Percentiles rank a stretch among this genome's conserved stretches.
These are phyloP conservation scores for Phasia obesa DNA, from an alignment of 2,888 invertebrate genomes.

Conservation along the genomic window DNA sequence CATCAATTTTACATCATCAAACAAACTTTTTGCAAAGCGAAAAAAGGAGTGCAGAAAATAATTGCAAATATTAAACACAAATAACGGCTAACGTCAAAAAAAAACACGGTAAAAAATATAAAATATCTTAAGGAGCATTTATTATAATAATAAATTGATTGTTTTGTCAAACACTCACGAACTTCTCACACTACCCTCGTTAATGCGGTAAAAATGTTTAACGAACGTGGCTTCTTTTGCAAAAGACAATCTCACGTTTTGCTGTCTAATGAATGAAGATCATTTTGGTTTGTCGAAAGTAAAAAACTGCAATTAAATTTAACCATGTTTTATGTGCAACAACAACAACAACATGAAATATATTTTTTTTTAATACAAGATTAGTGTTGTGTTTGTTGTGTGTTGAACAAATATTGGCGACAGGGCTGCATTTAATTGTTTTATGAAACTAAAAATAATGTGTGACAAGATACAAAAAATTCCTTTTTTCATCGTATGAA, in stretches of 20 bases:
- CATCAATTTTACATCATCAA: no score
- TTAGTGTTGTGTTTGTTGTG: constrained; percentile 41
- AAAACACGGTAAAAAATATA: no score
- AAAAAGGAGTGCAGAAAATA: no score
- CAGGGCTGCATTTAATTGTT: constrained; percentile 60
- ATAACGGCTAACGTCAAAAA: no score
- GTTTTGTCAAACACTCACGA: no score
- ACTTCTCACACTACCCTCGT: constrained; percentile 27
- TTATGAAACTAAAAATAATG: constrained; percentile 20
- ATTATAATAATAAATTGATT: no score
- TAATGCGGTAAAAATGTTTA: constrained; percentile 21
- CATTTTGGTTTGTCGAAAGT: constrained; percentile 48
- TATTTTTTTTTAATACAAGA: constrained; percentile 12
- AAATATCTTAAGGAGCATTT: no score
- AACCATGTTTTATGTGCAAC: constrained; percentile 53
- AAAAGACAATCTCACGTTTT: constrained; percentile 67
- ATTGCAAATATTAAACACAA: no score
- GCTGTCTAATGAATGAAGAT: constrained; percentile 68
- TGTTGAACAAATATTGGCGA: constrained; percentile 66
- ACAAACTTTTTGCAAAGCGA: no score
- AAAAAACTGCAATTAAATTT: constrained; percentile 62
- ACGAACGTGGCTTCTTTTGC: neutral
- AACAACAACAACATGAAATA: constrained; percentile 29
- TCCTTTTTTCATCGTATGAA: constrained; percentile 15
- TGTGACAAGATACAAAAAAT: constrained; percentile 14